Evolutionary conservation across 2,113 vertebrate genomes (phyloP), one percentile per base, ranked within the genome.

Genomic region (Gasterosteus aculeatus): DNA sequence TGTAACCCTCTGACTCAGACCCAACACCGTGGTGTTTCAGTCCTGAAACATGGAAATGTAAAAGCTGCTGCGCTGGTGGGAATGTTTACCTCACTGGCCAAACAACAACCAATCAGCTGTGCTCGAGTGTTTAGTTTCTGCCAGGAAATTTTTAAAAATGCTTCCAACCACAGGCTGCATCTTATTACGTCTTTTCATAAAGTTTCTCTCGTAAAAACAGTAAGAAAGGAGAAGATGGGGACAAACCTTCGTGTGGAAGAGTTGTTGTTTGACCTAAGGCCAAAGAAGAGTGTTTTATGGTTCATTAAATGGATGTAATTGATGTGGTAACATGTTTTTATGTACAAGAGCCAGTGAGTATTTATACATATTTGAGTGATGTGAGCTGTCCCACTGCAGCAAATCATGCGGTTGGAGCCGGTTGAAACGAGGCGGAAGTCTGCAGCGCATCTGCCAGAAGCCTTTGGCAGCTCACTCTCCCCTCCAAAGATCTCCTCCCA

Each of bases 401-500:
- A 47, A 65, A 60, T 72, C 39, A 67, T 3, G 26, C 46, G 63
- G 31, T 11, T 15, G 31, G 42, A 74, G 33, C 0, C 26, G 35
- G 72, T 70, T 60, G 39, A 49, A 78, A 31, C 18, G 4, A 51
- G 46, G 47, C 66, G 58, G 41, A 35, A 31, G 47, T 49, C 64
- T 69, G 22, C 3, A 49, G 62, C 49, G 72, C 41, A 57, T 71
- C 56, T 83, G 83, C 73, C 76, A 88, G 77, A 78, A 87, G 82
- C 69, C 75, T 59, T 70, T 87, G 88, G 87, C 89, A 85, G 80
- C 85, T 87, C 77, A 26, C 71, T 5, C 75, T 22, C 62, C 80
- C 75, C 78, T 78, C 69, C 41, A 77, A 66, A 81, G 73, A 81
- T 83, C 74, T 83, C 82, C 75, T 90, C 85, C 84, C 78, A 81